Conservation (phyloP, 2,797 vertebrate species). For the Echeneis naucrates region DNA sequence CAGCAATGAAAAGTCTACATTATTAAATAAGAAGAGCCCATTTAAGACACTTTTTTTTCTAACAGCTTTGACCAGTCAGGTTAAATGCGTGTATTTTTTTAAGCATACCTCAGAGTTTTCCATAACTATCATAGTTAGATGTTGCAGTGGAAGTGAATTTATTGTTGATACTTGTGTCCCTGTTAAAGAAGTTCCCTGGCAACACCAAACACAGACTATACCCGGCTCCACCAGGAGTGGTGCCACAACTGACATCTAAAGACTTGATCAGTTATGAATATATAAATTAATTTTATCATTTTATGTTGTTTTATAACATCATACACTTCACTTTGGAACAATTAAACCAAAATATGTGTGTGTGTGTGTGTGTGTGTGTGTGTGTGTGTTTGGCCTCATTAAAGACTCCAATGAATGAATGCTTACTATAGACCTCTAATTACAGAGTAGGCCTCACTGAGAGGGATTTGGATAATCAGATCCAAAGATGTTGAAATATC, state of each 20-base stretch:
- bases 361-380: no score
- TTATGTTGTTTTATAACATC: no score
- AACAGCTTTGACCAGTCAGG: no score
- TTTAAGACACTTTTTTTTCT: background rate
- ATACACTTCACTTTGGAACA: background rate
- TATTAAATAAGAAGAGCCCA: background rate
- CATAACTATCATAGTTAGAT: slow-evolving; percentile 47
- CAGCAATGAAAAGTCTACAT: no score
- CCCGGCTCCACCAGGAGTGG: slow-evolving; percentile 48
- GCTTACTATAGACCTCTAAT: no score
- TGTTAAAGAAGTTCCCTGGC: slow-evolving; percentile 68
- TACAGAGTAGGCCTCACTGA: no score
- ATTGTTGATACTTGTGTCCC: slow-evolving; percentile 15
- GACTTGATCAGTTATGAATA: background rate
- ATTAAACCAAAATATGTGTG: no score
- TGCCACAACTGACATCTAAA: slow-evolving; percentile 9
- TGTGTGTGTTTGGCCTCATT: no score
- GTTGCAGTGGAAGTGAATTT: slow-evolving; percentile 17
- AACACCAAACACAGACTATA: slow-evolving; percentile 68
- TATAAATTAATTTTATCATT: no score
- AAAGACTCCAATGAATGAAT: no score
- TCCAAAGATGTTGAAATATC: no score
- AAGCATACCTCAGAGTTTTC: slow-evolving; percentile 65
- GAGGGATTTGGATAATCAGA: no score
- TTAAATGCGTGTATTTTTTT: background rate